Base-by-base conservation (phyloP, 2,113 vertebrate species). In the Nesogale talazaci region DNA sequence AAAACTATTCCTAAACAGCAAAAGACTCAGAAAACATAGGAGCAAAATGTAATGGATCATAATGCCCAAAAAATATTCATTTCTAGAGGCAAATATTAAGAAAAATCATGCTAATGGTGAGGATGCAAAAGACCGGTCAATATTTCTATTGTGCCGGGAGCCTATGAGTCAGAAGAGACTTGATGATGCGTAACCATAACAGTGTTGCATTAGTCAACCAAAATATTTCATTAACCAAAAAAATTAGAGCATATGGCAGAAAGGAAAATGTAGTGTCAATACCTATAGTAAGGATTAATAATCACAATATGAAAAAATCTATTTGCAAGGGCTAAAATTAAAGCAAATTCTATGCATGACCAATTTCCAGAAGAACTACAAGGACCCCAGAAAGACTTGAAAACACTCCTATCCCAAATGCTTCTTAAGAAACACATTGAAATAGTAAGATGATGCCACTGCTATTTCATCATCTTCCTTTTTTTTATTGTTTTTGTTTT, bases 321-420 rank as follows among this genome's bases (percentile, higher is more conserved):
- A 17, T 8, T 27, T 16, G 83, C 29, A 83, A 72, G 46, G 1
- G 46, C 81, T 92, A 94, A 93, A 67, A 61, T 22, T 6, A 23
- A 61, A 61, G 3, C 22, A 75, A 65, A 87, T 52, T 22, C 38
- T 72, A n/a, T n/a, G n/a, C n/a, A n/a, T n/a, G n/a, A n/a, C n/a
- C n/a, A 95, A 79, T 70, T 70, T 63, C n/a, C 52, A 88, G 34
- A 77, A 42, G 10, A 93, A 89, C 65, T 72, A 72, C 22, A 83
- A 74, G 67, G 36, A 76, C 34, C 12, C 25, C 79, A 23, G 38
- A 85, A 84, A 92, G 7, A 23, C 38, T 34, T 46, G 22, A 93
- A 78, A 82, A 76, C 10, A 42, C 56, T 92, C 8, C 74, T 52
- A 89, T 23, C 6, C 46, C 59, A 46, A 9, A 10, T 83, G 74